Base-by-base conservation (phyloP, 2,797 vertebrate species). In the Aselliscus stoliczkanus region DNA sequence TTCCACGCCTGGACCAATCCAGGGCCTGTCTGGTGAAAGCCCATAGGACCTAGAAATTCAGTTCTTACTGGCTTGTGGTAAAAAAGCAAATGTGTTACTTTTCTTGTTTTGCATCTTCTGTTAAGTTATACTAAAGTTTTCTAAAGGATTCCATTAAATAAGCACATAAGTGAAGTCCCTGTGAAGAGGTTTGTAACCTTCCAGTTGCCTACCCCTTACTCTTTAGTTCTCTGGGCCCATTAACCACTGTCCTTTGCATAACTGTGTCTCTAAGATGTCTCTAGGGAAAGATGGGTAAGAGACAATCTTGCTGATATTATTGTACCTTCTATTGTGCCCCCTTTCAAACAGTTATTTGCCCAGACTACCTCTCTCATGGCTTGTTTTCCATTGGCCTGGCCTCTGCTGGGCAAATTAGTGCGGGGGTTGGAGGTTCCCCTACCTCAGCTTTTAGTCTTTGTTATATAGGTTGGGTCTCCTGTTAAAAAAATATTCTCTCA, bases 1-100 rank as follows among this genome's bases (percentile, higher is more conserved):
- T 99, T 90, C 97, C 97, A 81, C 97, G 97, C 75, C 92, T 97
- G 67, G 97, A 97, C 62, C 97, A 94, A 37, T 97, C 97, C 64
- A 95, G 94, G 86, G 52, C 92, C 47, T 76, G 96, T 94, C n/a
- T 94, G 69, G 83, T 94, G 47, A 98, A 97, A 95, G 95, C 94
- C 37, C 96, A 96, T 8, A 88, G 96, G 79, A 97, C 97, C 29
- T 98, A 98, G 95, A 94, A 44, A 80, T 37, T 50, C 39, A 58
- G 31, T 88, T 83, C 73, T 54, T 86, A 65, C 0, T 62, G 39
- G 47, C 39, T 67, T 94, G n/a, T 92, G 81, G 81, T 94, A 76
- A 92, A 96, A 96, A 90, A 80, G 39, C 34, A 88, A 72, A 94
- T 50, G 18, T 82, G 18, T 90, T 90, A 60, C 39, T 79, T 91